phyloP scores from a whole-genome alignment of 2,797 vertebrate species.

The Pristis pectinata region DNA sequence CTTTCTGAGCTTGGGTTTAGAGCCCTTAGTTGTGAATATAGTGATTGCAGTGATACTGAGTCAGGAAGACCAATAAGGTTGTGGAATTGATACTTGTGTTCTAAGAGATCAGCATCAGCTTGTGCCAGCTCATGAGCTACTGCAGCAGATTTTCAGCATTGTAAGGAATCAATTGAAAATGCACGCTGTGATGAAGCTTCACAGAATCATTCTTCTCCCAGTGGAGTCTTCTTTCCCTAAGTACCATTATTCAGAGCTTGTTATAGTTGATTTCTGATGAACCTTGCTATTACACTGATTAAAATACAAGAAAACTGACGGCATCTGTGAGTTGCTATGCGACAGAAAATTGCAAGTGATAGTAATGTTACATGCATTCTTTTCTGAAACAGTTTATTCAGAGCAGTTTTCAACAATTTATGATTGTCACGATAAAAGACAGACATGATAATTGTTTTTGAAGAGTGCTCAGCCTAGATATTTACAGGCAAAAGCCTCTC shows the following conservation, averaged over 20 bases:
- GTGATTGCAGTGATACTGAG: neutral
- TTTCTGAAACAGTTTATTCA: constrained; percentile 10
- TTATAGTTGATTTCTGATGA: neutral
- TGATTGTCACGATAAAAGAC: neutral
- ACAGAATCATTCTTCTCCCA: neutral
- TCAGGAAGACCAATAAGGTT: neutral
- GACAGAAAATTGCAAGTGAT: constrained; percentile 1
- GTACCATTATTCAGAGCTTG: neutral
- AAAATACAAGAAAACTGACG: constrained; percentile 9
- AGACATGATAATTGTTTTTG: neutral
- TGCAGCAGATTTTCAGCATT: neutral
- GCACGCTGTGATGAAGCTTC: neutral
- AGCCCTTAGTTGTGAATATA: neutral
- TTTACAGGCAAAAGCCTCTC: neutral
- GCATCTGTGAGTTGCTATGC: constrained; percentile 6
- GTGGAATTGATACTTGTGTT: neutral
- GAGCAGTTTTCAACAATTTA: neutral
- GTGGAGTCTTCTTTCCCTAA: neutral
- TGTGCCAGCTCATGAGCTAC: neutral
- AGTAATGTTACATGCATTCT: neutral
- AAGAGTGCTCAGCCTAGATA: neutral
- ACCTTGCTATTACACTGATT: neutral
- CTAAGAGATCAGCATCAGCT: too few species aligned
- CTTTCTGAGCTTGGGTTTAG: neutral
- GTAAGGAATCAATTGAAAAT: neutral